Conservation (phyloP, 2,797 vertebrate species). For the Falco columbarius region DNA sequence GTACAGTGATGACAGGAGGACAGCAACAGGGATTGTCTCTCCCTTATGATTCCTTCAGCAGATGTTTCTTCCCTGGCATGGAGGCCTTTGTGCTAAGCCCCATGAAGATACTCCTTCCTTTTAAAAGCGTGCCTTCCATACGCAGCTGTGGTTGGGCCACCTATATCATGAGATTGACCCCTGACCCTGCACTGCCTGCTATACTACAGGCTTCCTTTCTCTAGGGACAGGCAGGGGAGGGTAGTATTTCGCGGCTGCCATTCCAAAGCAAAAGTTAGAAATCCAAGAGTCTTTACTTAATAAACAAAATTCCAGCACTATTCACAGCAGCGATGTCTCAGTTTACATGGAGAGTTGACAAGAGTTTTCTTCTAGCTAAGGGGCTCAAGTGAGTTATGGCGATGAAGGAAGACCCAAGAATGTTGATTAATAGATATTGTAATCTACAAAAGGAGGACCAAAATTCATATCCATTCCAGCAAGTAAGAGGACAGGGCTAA, state of each 20-base stretch:
- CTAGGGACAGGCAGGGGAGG: slow-evolving; percentile 50
- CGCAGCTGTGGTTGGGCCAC: slow-evolving; percentile 60
- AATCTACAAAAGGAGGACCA: background rate
- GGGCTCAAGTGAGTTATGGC: background rate
- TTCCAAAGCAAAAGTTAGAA: slow-evolving; percentile 56
- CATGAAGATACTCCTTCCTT: slow-evolving; percentile 34
- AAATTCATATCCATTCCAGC: background rate
- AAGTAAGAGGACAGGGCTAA: background rate
- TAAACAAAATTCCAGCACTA: slow-evolving; percentile 53
- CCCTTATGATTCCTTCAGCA: slow-evolving; percentile 67
- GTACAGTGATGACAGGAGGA: slow-evolving; percentile 71
- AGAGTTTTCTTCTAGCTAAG: slow-evolving; percentile 39
- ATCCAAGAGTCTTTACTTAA: slow-evolving; percentile 63
- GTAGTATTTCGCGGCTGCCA: slow-evolving; percentile 74
- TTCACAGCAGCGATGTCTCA: slow-evolving; percentile 29
- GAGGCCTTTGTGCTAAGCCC: slow-evolving; percentile 71
- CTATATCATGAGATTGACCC: slow-evolving; percentile 71
- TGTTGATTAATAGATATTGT: slow-evolving; percentile 36
- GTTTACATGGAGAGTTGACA: slow-evolving; percentile 60
- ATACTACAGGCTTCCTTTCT: slow-evolving; percentile 57
- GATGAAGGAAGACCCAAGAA: slow-evolving; percentile 62
- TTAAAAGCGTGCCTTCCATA: background rate
- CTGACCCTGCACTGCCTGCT: slow-evolving; percentile 73
- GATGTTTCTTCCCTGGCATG: slow-evolving; percentile 50
- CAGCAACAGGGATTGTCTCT: slow-evolving; percentile 71